Percentiles rank a stretch among this genome's conserved stretches.
Evolutionary conservation across 2,113 vertebrate species (phyloP).

Genomic region (Columbina picui): DNA sequence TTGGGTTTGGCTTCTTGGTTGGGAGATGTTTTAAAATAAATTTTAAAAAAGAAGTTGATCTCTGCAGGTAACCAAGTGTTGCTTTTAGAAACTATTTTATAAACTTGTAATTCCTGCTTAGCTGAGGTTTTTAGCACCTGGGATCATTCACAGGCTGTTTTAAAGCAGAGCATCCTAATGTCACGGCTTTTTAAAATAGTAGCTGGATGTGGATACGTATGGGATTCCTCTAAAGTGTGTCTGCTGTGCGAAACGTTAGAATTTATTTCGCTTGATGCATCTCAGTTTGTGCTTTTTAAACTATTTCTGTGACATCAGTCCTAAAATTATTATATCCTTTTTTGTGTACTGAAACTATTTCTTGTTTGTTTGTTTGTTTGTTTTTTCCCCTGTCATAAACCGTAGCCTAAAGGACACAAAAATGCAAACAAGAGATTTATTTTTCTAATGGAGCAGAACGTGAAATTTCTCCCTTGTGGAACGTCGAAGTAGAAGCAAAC

Average conservation of each 20-base stretch:
- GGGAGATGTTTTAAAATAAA: background rate
- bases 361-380: no score
- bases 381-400: background rate
- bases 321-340: background rate
- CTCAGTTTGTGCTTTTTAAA: background rate
- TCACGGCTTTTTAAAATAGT: background rate
- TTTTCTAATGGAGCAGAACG: background rate
- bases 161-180: background rate
- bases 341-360: background rate
- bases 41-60: background rate
- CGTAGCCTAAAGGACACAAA: background rate
- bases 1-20: background rate
- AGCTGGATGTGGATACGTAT: accelerated
- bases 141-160: background rate
- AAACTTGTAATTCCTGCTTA: background rate
- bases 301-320: accelerated
- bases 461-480: background rate
- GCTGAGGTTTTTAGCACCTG: background rate
- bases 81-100: background rate
- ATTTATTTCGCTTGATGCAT: background rate
- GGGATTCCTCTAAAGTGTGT: background rate
- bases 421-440: background rate
- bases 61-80: background rate
- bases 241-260: background rate
- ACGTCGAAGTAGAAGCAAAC: background rate